These are phyloP conservation scores for Thalassophryne amazonica DNA, from an alignment of 2,797 vertebrate species.

Conservation along the genomic window DNA sequence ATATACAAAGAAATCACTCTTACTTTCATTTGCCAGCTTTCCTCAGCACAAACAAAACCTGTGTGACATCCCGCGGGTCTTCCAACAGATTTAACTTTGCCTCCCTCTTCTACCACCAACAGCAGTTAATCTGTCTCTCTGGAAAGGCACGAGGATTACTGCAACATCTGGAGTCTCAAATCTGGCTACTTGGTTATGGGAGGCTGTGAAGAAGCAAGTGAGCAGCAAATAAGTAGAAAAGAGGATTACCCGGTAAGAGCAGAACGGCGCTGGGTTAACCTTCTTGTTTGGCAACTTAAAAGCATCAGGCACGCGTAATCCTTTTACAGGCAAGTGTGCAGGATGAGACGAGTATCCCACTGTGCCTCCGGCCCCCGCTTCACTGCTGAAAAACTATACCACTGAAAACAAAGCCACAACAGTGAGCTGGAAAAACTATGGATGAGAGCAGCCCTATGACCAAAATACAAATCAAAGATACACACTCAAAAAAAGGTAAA, in stretches of 20 bases:
- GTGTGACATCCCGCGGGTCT: neutral
- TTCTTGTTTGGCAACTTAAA: constrained; percentile 16
- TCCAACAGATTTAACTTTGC: constrained; percentile 1
- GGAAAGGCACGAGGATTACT: constrained; percentile 22
- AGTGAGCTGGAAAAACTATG: neutral
- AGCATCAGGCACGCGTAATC: constrained; percentile 15
- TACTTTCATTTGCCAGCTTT: neutral
- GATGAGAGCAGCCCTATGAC: no score
- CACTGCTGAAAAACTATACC: neutral
- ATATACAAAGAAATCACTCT: no score
- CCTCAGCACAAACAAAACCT: neutral
- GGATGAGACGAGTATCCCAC: neutral
- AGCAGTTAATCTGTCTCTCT: constrained; percentile 9
- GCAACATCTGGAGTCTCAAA: constrained; percentile 26
- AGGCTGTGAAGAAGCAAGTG: neutral
- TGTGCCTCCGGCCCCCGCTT: neutral
- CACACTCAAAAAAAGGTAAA: no score
- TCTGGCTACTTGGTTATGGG: constrained; percentile 14
- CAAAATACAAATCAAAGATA: no score
- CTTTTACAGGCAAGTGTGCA: neutral
- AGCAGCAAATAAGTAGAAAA: constrained; percentile 8
- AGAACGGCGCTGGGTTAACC: constrained; percentile 15
- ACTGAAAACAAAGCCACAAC: neutral
- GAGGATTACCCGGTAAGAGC: constrained; percentile 41
- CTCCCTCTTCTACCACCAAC: neutral